Conservation (phyloP, 2,888 invertebrate genomes). For the Anthrax anthrax region DNA sequence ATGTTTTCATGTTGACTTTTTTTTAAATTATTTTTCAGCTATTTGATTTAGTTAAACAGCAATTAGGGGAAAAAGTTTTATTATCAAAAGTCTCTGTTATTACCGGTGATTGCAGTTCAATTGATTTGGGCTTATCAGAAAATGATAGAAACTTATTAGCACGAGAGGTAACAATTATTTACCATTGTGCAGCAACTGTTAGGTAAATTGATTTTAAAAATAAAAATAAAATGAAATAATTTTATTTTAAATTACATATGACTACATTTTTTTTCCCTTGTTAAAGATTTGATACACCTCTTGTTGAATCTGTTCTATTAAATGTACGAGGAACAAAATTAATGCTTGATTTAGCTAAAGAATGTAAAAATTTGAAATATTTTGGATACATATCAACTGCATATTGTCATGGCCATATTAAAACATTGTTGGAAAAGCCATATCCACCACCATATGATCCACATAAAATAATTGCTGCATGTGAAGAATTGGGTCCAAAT, state of each 20-base stretch:
- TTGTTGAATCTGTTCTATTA: constrained; percentile 77
- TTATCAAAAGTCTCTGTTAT: constrained; percentile 56
- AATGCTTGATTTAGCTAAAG: constrained; percentile 68
- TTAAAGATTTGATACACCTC: constrained; percentile 69
- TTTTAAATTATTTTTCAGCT: constrained; percentile 40
- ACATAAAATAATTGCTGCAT: constrained; percentile 55
- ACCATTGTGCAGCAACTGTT: constrained; percentile 65
- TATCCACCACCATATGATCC: constrained; percentile 74
- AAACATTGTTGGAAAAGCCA: constrained; percentile 65
- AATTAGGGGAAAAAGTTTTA: constrained; percentile 46
- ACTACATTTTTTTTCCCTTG: neutral
- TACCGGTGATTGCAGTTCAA: constrained; percentile 52
- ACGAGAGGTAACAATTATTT: constrained; percentile 63
- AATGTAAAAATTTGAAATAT: constrained; percentile 58
- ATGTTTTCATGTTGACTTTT: too few species aligned
- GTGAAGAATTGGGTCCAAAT: constrained; percentile 66
- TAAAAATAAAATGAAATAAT: neutral
- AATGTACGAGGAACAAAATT: constrained; percentile 85
- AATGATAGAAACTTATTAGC: constrained; percentile 48
- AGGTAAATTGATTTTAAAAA: too few species aligned
- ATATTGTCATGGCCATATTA: constrained; percentile 77
- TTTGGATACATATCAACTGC: constrained; percentile 66
- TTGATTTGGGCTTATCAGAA: constrained; percentile 52
- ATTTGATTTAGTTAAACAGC: constrained; percentile 54
- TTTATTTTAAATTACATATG: neutral